Conservation (phyloP, 2,797 vertebrate genomes). For the Loriculus beryllinus region DNA sequence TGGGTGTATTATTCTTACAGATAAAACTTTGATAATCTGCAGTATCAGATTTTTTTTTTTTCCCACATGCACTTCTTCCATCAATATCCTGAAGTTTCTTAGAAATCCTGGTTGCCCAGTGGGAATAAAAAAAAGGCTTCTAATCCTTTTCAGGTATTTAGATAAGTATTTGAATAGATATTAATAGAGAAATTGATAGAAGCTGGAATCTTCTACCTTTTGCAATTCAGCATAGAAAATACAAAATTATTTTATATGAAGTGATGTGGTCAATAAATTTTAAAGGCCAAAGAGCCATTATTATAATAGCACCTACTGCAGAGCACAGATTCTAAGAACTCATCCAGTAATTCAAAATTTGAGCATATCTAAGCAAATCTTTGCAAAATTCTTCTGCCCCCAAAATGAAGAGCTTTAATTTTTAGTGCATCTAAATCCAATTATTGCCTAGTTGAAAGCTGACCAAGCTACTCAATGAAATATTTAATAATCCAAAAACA, state of each 20-base stretch:
- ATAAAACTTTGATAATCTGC: background rate
- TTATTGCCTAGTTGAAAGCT: background rate
- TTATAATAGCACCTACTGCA: background rate
- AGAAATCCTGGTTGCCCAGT: background rate
- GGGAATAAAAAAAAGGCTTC: background rate
- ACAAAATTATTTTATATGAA: background rate
- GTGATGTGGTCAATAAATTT: background rate
- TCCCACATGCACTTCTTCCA: background rate
- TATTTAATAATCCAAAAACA: background rate
- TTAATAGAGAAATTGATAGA: background rate
- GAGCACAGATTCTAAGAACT: background rate
- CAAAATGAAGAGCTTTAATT: background rate
- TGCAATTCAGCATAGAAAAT: background rate
- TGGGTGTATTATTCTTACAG: rapidly evolving
- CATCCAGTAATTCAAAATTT: background rate
- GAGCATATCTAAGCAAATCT: background rate
- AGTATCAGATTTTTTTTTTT: background rate
- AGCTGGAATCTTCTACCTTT: background rate
- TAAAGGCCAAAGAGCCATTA: background rate
- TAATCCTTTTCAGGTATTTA: background rate
- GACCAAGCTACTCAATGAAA: background rate
- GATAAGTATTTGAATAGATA: background rate
- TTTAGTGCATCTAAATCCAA: background rate
- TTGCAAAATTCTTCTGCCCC: background rate
- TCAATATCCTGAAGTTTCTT: background rate